phyloP scores from a whole-genome alignment of 1,140 invertebrate species.

The Drosophila lacertosa region DNA sequence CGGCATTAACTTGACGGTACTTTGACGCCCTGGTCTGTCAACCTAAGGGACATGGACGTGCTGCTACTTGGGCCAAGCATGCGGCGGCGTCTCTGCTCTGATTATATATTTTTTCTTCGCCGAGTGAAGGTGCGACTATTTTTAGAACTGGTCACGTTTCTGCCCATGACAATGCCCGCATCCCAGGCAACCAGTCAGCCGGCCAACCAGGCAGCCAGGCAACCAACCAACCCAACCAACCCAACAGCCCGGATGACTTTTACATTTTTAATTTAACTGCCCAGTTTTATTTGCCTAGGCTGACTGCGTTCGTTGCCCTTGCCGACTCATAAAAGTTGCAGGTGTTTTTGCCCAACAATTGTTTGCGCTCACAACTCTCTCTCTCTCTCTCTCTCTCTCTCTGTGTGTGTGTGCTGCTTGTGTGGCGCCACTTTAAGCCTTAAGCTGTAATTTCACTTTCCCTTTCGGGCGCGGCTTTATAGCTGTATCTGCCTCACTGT shows the following conservation, averaged over 20 bases:
- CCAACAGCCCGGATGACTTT: slow-evolving; percentile 28
- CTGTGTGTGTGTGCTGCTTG: slow-evolving; percentile 27
- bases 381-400: neutral
- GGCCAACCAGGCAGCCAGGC: neutral
- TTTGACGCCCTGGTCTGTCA: slow-evolving; percentile 24
- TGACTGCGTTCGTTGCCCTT: slow-evolving; percentile 20
- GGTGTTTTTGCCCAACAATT: slow-evolving; percentile 21
- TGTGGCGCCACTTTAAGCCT: slow-evolving; percentile 43
- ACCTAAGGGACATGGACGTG: slow-evolving; percentile 4
- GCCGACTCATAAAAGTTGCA: slow-evolving; percentile 30
- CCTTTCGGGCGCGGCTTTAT: neutral
- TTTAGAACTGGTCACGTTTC: slow-evolving; percentile 29
- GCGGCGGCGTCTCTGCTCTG: neutral
- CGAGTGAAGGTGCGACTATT: slow-evolving; percentile 11
- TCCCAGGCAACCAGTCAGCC: neutral
- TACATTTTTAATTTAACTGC: slow-evolving; percentile 70
- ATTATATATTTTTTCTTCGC: slow-evolving; percentile 28
- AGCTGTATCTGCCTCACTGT: slow-evolving; percentile 1
- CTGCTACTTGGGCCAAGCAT: neutral
- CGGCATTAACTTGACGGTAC: slow-evolving; percentile 29
- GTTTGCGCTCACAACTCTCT: neutral
- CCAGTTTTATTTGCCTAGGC: slow-evolving; percentile 61
- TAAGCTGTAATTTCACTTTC: slow-evolving; percentile 28
- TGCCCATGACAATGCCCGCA: slow-evolving; percentile 14
- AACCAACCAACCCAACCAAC: slow-evolving; percentile 5